A percentile compares a stretch with the other conserved stretches of the same genome.
Evolutionary conservation across 2,888 invertebrate genomes (phyloP).

Genomic region (Malachius bipustulatus): DNA sequence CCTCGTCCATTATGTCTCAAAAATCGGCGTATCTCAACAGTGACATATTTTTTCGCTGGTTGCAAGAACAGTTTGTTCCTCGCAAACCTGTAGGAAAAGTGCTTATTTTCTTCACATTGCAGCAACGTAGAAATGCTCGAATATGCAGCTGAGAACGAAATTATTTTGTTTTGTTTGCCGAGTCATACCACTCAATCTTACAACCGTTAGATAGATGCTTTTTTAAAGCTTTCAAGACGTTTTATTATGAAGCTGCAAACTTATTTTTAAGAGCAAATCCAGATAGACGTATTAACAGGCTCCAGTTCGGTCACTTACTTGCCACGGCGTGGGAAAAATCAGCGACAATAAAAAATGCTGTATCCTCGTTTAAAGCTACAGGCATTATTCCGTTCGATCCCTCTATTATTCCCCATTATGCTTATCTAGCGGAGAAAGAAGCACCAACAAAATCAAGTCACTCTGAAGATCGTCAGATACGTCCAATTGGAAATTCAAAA

Average conservation of each 20-base stretch:
- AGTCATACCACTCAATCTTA: constrained; percentile 14
- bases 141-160: constrained; percentile 11
- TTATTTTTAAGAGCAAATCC: constrained; percentile 13
- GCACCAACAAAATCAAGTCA: too few relatives aligned
- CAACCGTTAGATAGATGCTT: constrained; percentile 13
- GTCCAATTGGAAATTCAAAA: too few relatives aligned
- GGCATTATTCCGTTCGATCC: constrained; percentile 11
- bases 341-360: constrained; percentile 11
- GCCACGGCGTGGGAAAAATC: constrained; percentile 11
- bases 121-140: constrained; percentile 13
- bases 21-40: constrained; percentile 23
- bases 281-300: constrained; percentile 10
- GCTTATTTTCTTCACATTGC: constrained; percentile 12
- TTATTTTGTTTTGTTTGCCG: constrained; percentile 12
- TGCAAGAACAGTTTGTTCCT: constrained; percentile 18
- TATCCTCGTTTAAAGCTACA: constrained; percentile 13
- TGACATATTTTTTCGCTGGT: constrained; percentile 22
- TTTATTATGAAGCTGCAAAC: constrained; percentile 13
- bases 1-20: constrained; percentile 14
- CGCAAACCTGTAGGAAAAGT: constrained; percentile 11
- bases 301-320: constrained; percentile 13
- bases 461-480: too few relatives aligned
- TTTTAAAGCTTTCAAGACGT: constrained; percentile 10
- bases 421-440: not conserved
- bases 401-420: constrained; percentile 7